A percentile compares a stretch with the other conserved stretches of the same genome.
Evolutionary conservation across 1,140 invertebrate genomes (phyloP).

Genomic region (Trialeurodes vaporariorum): DNA sequence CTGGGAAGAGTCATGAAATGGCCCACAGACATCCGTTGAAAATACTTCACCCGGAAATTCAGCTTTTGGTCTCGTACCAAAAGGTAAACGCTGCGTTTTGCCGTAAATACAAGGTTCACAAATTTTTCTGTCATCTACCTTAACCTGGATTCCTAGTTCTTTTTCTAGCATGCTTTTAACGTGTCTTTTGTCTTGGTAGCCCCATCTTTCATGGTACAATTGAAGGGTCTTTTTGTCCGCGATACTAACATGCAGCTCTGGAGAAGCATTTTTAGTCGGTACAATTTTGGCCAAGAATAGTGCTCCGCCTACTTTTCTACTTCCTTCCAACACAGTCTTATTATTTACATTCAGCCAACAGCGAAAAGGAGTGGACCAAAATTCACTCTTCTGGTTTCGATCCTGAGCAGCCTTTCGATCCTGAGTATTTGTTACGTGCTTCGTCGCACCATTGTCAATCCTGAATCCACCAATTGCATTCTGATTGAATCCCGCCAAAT

Average conservation of each 20-base stretch:
- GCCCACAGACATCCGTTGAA: slow-evolving; percentile 28
- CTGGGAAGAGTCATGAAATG: slow-evolving; percentile 25
- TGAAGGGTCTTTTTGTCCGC: no score
- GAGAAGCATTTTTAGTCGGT: no score
- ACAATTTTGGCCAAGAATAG: no score
- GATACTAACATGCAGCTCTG: no score
- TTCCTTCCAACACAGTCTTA: slow-evolving; percentile 20
- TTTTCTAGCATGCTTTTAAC: slow-evolving; percentile 22
- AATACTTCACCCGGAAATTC: slow-evolving; percentile 25
- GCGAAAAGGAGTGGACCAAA: slow-evolving; percentile 20
- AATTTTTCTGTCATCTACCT: slow-evolving; percentile 19
- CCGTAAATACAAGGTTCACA: slow-evolving; percentile 28
- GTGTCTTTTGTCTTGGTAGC: slow-evolving; percentile 27
- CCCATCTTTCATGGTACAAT: slow-evolving; percentile 27
- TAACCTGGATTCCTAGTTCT: slow-evolving; percentile 22
- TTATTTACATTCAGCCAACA: slow-evolving; percentile 20
- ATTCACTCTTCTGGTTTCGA: slow-evolving; percentile 23
- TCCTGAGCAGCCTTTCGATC: slow-evolving; percentile 25
- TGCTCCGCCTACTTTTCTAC: no score
- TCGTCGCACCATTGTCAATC: slow-evolving; percentile 30
- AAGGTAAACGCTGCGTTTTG: slow-evolving; percentile 27
- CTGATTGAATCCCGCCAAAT: no score
- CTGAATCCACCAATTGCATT: no score
- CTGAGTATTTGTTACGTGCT: slow-evolving; percentile 23
- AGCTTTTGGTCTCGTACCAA: slow-evolving; percentile 24